Percentiles rank a stretch among this genome's conserved stretches.
Conservation (phyloP, 2,113 vertebrate species). For the Marmota monax region DNA sequence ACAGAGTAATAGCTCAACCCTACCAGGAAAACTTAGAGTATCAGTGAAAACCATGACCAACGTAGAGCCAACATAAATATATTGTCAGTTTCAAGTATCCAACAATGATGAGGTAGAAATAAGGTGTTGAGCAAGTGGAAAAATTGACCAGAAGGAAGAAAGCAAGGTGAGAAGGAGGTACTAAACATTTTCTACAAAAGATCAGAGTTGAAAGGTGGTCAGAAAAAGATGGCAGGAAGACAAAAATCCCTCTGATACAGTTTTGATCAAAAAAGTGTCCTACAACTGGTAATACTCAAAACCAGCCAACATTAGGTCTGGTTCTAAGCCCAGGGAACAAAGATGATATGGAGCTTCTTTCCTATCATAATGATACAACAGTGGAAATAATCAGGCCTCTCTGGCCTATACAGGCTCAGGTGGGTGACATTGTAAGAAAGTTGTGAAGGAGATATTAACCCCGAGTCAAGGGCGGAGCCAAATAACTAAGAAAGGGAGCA, state of each 20-base stretch:
- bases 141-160: not conserved
- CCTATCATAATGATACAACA: not conserved
- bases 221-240: not conserved
- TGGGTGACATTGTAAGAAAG: not conserved
- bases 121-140: not conserved
- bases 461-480: not conserved
- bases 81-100: not conserved
- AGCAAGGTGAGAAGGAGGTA: not conserved
- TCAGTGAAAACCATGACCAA: not conserved
- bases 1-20: not conserved
- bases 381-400: not conserved
- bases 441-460: not conserved
- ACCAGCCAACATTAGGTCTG: not conserved
- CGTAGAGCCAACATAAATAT: not conserved
- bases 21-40: not conserved
- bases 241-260: not conserved
- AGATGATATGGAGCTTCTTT: not conserved
- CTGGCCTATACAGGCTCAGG: not conserved
- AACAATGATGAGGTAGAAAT: not conserved
- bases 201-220: not conserved
- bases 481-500: not conserved
- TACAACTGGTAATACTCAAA: not conserved
- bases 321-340: not conserved
- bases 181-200: not conserved
- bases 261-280: slow-evolving; percentile 37